These are phyloP conservation scores for Ruditapes philippinarum DNA, from an alignment of 1,140 invertebrate genomes.

Conservation along the genomic window DNA sequence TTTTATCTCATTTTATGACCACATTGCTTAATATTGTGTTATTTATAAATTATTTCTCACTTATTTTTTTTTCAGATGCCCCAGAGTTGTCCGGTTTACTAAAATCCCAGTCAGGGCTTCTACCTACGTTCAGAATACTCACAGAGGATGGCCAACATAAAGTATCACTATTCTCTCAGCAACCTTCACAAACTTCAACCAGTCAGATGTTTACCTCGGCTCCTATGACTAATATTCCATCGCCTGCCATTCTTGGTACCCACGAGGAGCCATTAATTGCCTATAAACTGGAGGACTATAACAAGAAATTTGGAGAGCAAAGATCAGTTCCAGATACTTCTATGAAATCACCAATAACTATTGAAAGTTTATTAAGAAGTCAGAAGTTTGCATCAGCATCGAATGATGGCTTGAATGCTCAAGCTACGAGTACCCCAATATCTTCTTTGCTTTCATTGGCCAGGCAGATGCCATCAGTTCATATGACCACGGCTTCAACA, in stretches of 20 bases:
- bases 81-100: constrained; percentile 78
- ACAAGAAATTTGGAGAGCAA: constrained; percentile 41
- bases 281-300: constrained; percentile 52
- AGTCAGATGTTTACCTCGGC: not conserved
- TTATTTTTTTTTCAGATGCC: constrained; percentile 75
- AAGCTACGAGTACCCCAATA: constrained; percentile 39
- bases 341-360: constrained; percentile 17
- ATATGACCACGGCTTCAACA: constrained; percentile 74
- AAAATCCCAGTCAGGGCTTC: constrained; percentile 53
- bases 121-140: constrained; percentile 55
- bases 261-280: constrained; percentile 41
- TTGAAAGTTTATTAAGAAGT: constrained; percentile 38
- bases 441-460: constrained; percentile 49
- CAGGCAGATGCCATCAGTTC: constrained; percentile 67
- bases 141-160: constrained; percentile 38
- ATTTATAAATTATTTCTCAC: not conserved
- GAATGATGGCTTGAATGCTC: not conserved
- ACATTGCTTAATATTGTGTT: no score
- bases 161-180: constrained; percentile 1
- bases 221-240: not conserved
- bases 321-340: not conserved
- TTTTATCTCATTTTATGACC: no score
- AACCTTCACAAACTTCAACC: not conserved
- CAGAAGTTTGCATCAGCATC: not conserved
- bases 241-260: not conserved